Evolutionary conservation across 1,140 invertebrate species (phyloP), one percentile per base, ranked within the genome.

Genomic region (Lepidurus arcticus): DNA sequence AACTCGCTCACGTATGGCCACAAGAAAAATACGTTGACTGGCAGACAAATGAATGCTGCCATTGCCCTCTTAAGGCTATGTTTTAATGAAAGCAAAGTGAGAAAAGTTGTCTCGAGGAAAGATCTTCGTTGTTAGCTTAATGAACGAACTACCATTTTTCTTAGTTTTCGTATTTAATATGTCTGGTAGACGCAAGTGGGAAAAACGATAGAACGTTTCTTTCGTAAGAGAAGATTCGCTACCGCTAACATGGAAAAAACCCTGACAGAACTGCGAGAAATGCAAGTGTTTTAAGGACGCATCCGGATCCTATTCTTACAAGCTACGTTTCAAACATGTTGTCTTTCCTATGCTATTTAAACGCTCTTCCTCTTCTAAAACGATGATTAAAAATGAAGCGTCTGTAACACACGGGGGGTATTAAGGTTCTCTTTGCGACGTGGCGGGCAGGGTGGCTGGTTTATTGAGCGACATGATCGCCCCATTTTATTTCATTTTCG

Each of bases 21-120:
- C 8, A 65, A 65, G 21, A 65, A 65, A 21, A n/a, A 21, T 65
- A 65, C 21, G 53, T 65, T 65, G 53, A 65, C 53, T 65, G 53
- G 9, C 21, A 65, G 53, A 65, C 53, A 65, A 65, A 65, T 65
- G 53, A 65, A 21, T 65, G 53, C 53, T 65, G 53, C 16, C 21
- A 65, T 21, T 65, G 53, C 53, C 53, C 53, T 65, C 13, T 65
- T 65, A 65, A 65, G 53, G 16, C 21, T 21, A 65, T 21, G 53
- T 65, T 65, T 65, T 65, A 65, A 65, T 65, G 53, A 65, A 65
- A 65, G 53, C 53, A 13, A 21, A 65, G 53, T 65, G 53, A 65
- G 53, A 65, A 65, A 21, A 65, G 53, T 65, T 16, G 45, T 47
- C 53, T 13, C 21, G 53, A 21, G 16, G 5, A 21, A 13, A 65